Evolutionary conservation across 2,797 vertebrate species (phyloP).

Genomic region (Austrolebias charrua): DNA sequence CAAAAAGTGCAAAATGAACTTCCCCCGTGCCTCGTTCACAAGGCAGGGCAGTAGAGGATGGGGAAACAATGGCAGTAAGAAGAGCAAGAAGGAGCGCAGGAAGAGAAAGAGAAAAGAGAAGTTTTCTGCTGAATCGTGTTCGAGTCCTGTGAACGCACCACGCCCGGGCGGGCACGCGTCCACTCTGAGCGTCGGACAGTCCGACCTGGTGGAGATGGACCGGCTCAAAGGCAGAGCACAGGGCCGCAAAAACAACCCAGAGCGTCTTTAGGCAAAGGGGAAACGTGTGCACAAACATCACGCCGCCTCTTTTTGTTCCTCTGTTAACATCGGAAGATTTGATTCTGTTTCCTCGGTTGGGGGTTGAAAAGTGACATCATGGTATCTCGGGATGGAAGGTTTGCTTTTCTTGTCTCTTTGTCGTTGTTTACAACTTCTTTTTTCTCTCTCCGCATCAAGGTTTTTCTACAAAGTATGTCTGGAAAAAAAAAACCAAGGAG

Average conservation of each 20-base stretch:
- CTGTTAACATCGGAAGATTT: conserved; percentile 67
- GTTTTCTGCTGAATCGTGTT: conserved; percentile 49
- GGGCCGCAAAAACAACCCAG: conserved; percentile 56
- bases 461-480: conserved; percentile 56
- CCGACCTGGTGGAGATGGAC: conserved; percentile 21
- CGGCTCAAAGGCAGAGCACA: conserved; percentile 52
- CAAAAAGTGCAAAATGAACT: conserved; percentile 81
- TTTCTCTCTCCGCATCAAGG: conserved; percentile 69
- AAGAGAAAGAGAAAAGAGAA: conserved; percentile 79
- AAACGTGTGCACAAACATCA: conserved; percentile 25
- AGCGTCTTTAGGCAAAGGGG: conserved; percentile 54
- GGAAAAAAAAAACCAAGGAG: conserved; percentile 70
- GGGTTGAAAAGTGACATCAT: conserved; percentile 80
- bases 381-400: conserved; percentile 40
- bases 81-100: conserved; percentile 64
- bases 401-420: conserved; percentile 29
- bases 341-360: conserved; percentile 67
- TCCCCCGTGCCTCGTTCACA: conserved; percentile 57
- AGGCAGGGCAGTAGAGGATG: conserved; percentile 68
- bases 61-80: conserved; percentile 76
- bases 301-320: conserved; percentile 56
- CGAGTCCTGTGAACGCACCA: too few species aligned
- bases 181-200: conserved; percentile 21
- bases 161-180: too few species aligned
- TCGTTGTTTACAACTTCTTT: conserved; percentile 63